Evolutionary conservation across 2,888 invertebrate species (phyloP), one percentile per base, ranked within the genome.

Genomic region (Crocallis elinguaria): DNA sequence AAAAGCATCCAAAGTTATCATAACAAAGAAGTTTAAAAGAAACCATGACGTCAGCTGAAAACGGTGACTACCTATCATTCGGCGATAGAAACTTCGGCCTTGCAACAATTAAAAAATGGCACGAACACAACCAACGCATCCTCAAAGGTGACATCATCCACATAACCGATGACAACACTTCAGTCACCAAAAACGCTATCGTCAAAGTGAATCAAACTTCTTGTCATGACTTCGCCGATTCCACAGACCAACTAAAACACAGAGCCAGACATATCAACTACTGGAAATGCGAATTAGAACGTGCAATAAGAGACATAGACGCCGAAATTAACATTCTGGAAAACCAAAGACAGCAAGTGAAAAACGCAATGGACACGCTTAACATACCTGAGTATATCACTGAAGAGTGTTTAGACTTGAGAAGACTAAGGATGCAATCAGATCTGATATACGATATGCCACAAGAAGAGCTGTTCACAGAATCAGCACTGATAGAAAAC

Each of bases 401-500:
- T 0, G 94, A 94, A 6, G 96, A 96, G 79, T 96, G 96, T 66
- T 75, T 96, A 9, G 93, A 94, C 43, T 78, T 94, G 19, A 90
- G 96, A 64, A 88, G 94, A 0, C 92, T 93, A 7, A 92, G 96
- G 41, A 92, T 95, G 66, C 95, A 96, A 66, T 93, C 94, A 0
- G 96, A 96, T 77, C 79, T 96, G 1, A 94, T 95, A 0, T 93
- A 95, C 30, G 96, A 96, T 69, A 92, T 93, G 43, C 94, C 95
- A 0, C 96, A 96, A 82, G 95, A 95, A 62, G 94, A 95, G 66
- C 77, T 96, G 0, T 94, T 95, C 16, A 95, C 94, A 57, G 96
- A 96, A 75, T 82, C 94, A 38, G 93, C 95, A 0, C 79, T 96
- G 13, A 94, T 95, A 36, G 92, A 94, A n/a, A 95, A 96, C 70